Percentiles rank a stretch among this genome's conserved stretches.
These are phyloP conservation scores for Caenorhabditis sp. DNA, from an alignment of 2,888 invertebrate species.

Conservation along the genomic window DNA sequence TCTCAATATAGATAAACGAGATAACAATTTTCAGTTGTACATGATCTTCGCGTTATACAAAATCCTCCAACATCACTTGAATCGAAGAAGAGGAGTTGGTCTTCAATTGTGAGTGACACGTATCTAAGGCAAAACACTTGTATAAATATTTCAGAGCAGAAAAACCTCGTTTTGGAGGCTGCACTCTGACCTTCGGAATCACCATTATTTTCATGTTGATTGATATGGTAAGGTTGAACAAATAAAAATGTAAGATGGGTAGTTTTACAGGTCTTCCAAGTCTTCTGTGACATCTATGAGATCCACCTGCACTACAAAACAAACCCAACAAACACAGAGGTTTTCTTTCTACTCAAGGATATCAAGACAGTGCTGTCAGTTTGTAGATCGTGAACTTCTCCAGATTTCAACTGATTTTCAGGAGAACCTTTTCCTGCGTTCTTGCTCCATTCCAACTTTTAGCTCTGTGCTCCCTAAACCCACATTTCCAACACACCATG, in stretches of 20 bases:
- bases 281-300: constrained; percentile 30
- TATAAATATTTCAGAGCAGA: constrained; percentile 18
- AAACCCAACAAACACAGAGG: constrained; percentile 1
- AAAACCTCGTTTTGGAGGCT: constrained; percentile 18
- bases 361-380: constrained; percentile 19
- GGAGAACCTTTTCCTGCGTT: constrained; percentile 18
- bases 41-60: constrained; percentile 4
- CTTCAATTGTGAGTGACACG: constrained; percentile 29
- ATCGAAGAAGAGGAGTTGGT: background rate
- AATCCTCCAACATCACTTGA: background rate
- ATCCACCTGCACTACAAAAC: constrained; percentile 17
- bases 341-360: constrained; percentile 22
- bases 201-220: background rate
- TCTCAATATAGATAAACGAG: background rate
- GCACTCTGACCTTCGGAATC: background rate
- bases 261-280: constrained; percentile 22
- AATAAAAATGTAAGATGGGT: background rate
- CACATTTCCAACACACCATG: constrained; percentile 42
- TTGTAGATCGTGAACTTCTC: background rate
- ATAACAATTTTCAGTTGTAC: constrained; percentile 2
- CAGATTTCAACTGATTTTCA: too few relatives aligned
- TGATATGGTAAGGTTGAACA: constrained; percentile 12
- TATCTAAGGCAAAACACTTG: background rate
- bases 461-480: constrained; percentile 20
- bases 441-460: constrained; percentile 33